phyloP scores from a whole-genome alignment of 2,888 invertebrate species.

The Watsonalla binaria region DNA sequence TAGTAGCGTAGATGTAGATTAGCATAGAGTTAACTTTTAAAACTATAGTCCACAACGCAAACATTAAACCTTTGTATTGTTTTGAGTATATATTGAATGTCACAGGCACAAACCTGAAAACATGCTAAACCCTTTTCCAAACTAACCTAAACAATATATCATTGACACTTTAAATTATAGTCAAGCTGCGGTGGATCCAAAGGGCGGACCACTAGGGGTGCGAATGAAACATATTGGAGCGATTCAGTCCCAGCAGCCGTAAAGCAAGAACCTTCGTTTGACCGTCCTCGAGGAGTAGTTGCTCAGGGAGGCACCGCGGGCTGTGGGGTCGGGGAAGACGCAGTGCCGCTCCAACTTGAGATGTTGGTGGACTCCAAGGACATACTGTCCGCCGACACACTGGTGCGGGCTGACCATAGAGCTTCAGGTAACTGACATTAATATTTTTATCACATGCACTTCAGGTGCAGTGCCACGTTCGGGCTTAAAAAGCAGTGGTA shows the following conservation, averaged over 20 bases:
- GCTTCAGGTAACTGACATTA: constrained; percentile 55
- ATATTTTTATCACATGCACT: no score
- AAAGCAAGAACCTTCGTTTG: constrained; percentile 26
- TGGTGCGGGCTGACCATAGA: constrained; percentile 79
- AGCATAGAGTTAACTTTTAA: no score
- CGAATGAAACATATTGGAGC: constrained; percentile 39
- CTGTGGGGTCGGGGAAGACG: constrained; percentile 29
- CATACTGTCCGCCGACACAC: constrained; percentile 79
- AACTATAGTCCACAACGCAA: no score
- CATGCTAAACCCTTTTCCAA: no score
- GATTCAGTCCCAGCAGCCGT: constrained; percentile 31
- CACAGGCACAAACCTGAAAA: no score
- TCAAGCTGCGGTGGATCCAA: constrained; percentile 38
- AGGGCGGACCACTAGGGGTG: constrained; percentile 40
- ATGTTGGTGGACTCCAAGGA: constrained; percentile 69
- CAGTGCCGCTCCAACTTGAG: constrained; percentile 57
- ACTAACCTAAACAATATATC: no score
- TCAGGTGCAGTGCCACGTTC: no score
- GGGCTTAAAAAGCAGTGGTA: no score
- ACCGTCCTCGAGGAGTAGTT: constrained; percentile 24
- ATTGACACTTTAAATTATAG: constrained; percentile 18
- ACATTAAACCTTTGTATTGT: no score
- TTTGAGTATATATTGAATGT: no score
- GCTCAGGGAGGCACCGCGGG: constrained; percentile 39
- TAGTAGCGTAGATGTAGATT: no score